A percentile compares a stretch with the other conserved stretches of the same genome.
Evolutionary conservation across 2,797 vertebrate genomes (phyloP).

Genomic region (Hyperoplus immaculatus): DNA sequence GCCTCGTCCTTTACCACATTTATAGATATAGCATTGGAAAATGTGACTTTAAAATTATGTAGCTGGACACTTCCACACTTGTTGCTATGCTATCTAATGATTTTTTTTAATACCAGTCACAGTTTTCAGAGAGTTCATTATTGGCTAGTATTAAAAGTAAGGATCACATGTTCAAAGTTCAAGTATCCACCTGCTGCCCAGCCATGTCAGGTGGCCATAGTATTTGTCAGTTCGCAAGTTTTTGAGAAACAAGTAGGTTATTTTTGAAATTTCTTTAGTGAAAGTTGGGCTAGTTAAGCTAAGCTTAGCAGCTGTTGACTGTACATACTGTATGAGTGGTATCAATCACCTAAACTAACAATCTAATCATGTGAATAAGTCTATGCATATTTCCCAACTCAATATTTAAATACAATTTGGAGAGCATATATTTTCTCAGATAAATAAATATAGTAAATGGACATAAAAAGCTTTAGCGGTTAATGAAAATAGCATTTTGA

Average conservation of each 20-base stretch:
- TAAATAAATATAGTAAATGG: background rate
- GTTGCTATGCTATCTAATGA: background rate
- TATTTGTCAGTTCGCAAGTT: background rate
- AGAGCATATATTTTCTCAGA: background rate
- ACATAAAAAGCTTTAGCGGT: too few relatives aligned
- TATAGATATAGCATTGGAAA: conserved; percentile 15
- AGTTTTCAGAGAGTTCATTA: background rate
- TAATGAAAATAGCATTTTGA: background rate
- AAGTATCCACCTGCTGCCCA: background rate
- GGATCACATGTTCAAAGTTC: background rate
- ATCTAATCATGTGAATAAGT: background rate
- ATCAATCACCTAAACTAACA: background rate
- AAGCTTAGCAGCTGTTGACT: background rate
- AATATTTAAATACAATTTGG: background rate
- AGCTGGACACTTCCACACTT: background rate
- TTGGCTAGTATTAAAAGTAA: background rate
- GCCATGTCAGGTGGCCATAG: background rate
- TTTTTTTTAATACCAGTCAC: too few relatives aligned
- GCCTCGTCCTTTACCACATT: background rate
- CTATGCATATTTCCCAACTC: background rate
- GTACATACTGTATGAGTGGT: background rate
- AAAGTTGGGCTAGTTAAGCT: background rate
- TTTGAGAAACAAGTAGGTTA: background rate
- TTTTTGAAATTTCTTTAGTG: too few relatives aligned
- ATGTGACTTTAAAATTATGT: background rate